These are phyloP conservation scores for Notiomystis cincta DNA, from an alignment of 2,113 vertebrate genomes.

Conservation along the genomic window DNA sequence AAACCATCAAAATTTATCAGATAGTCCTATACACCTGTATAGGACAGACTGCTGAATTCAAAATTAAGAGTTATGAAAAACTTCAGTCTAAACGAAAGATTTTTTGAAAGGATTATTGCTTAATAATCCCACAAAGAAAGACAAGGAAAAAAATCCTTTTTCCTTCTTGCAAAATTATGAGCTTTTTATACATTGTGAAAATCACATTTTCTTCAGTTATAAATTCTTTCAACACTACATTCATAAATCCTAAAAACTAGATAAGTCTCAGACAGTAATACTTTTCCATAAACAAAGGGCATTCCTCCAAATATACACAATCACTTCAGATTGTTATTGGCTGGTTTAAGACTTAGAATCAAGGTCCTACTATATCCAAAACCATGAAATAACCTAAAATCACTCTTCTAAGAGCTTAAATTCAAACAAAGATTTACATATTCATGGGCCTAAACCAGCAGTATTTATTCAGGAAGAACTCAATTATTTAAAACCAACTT, in stretches of 20 bases:
- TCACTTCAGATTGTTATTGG: not conserved
- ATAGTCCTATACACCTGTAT: not conserved
- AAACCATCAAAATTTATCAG: not conserved
- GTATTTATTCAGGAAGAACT: not conserved
- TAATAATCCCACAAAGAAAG: not conserved
- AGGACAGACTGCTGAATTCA: not conserved
- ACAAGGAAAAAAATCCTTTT: rapidly evolving
- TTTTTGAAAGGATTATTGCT: not conserved
- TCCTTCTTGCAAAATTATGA: not conserved
- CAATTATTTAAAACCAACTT: not conserved
- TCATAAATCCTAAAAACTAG: not conserved
- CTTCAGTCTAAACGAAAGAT: not conserved
- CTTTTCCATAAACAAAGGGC: not conserved
- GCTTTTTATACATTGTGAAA: not conserved
- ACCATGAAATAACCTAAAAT: not conserved
- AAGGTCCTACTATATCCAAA: not conserved
- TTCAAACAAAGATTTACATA: not conserved
- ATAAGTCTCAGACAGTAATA: not conserved
- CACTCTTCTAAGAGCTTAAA: not conserved
- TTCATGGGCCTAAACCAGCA: not conserved
- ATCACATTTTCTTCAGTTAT: not conserved
- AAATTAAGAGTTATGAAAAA: not conserved
- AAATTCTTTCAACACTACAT: not conserved
- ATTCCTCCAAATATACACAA: not conserved
- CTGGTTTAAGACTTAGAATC: not conserved